phyloP scores from a whole-genome alignment of 2,797 vertebrate species.

The Sebastes minor region DNA sequence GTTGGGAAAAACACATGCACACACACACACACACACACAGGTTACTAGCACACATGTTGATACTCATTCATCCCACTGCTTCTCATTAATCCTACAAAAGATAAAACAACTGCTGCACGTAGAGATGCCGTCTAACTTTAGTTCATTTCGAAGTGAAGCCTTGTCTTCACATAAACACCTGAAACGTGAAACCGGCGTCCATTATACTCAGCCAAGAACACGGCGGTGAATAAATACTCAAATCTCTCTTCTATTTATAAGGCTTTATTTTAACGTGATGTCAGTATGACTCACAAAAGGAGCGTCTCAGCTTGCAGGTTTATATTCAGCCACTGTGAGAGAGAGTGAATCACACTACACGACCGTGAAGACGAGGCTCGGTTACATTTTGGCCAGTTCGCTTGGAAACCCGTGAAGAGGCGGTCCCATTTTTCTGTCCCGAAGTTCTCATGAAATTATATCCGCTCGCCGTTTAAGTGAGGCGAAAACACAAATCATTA shows the following conservation, averaged over 20 bases:
- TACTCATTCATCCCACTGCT: neutral
- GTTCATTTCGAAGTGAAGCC: slow-evolving; percentile 25
- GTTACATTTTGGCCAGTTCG: slow-evolving; percentile 38
- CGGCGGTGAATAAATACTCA: neutral
- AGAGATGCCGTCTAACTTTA: slow-evolving; percentile 11
- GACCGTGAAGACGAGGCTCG: slow-evolving; percentile 9
- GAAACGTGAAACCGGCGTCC: slow-evolving; percentile 24
- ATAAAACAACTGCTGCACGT: neutral
- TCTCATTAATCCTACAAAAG: neutral
- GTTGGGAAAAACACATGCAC: neutral
- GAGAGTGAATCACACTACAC: slow-evolving; percentile 20
- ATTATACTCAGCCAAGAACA: slow-evolving; percentile 6
- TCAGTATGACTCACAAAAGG: slow-evolving; percentile 43
- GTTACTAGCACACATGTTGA: slow-evolving; percentile 4
- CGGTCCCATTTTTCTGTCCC: slow-evolving; percentile 5
- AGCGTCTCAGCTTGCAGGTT: slow-evolving; percentile 52
- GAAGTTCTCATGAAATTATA: neutral
- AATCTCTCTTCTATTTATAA: slow-evolving; percentile 54
- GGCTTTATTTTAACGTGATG: slow-evolving; percentile 31
- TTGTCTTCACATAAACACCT: slow-evolving; percentile 56
- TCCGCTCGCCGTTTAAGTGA: neutral
- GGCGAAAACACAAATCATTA: neutral
- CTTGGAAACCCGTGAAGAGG: slow-evolving; percentile 1
- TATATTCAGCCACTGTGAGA: slow-evolving; percentile 49
- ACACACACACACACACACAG: slow-evolving; percentile 17